phyloP scores from a whole-genome alignment of 2,888 invertebrate species.

The Thera britannica region DNA sequence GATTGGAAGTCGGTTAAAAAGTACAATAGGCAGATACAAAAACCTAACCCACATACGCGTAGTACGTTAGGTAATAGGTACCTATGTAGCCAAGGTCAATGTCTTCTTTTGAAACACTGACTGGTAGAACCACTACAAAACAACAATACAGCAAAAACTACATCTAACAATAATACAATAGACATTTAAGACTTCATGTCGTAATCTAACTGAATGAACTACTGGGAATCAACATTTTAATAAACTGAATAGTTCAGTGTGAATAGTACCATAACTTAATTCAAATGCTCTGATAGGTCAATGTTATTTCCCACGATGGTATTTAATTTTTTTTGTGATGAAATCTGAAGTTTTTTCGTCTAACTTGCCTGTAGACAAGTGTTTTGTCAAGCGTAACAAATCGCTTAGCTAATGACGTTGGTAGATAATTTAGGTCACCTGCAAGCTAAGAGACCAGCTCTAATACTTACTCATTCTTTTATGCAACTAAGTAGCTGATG shows the following conservation, averaged over 20 bases:
- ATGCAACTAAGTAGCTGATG: too few relatives aligned
- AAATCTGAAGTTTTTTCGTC: conserved; percentile 1
- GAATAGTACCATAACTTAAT: conserved; percentile 9
- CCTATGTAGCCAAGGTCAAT: not conserved
- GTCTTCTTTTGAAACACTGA: not conserved
- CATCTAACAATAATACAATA: conserved; percentile 1
- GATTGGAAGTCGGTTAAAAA: too few relatives aligned
- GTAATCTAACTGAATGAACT: not conserved
- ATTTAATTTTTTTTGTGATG: conserved; percentile 9
- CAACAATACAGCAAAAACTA: not conserved
- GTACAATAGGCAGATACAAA: too few relatives aligned
- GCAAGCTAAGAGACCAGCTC: too few relatives aligned
- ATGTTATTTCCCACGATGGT: conserved; percentile 45
- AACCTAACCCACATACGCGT: too few relatives aligned
- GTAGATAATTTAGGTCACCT: too few relatives aligned
- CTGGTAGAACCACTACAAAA: not conserved
- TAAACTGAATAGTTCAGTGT: conserved; percentile 17
- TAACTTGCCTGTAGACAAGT: too few relatives aligned
- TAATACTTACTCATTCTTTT: too few relatives aligned
- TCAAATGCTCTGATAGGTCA: conserved; percentile 48
- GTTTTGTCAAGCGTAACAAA: too few relatives aligned
- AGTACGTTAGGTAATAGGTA: too few relatives aligned
- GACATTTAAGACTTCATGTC: not conserved
- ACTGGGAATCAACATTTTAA: conserved; percentile 2
- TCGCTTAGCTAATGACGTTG: too few relatives aligned